Conservation (phyloP, 2,797 vertebrate genomes). For the Manis pentadactyla region DNA sequence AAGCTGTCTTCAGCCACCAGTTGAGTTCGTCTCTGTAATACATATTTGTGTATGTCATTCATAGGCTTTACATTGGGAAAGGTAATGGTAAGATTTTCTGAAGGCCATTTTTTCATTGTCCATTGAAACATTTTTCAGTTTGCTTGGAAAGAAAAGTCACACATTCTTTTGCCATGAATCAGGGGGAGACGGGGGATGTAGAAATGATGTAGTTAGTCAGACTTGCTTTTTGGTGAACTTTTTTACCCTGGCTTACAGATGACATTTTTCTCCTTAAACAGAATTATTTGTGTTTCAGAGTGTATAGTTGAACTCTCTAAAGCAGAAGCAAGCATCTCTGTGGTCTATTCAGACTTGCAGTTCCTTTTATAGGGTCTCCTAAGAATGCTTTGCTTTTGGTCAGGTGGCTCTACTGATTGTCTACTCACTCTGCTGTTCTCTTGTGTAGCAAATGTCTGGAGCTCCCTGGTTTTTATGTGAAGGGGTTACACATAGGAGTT, state of each 20-base stretch:
- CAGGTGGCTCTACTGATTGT: background rate
- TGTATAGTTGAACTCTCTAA: background rate
- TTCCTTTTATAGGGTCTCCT: background rate
- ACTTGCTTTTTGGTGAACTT: background rate
- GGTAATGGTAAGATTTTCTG: background rate
- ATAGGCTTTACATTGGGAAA: constrained; percentile 12
- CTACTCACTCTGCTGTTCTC: rapidly evolving
- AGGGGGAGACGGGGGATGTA: background rate
- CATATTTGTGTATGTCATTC: background rate
- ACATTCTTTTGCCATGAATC: background rate
- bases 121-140: constrained; percentile 42
- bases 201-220: background rate
- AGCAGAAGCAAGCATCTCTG: background rate
- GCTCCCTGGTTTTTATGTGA: rapidly evolving
- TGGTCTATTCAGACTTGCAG: background rate
- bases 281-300: background rate
- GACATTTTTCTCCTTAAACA: background rate
- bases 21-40: background rate
- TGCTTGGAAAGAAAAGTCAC: background rate
- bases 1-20: background rate
- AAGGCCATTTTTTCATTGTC: constrained; percentile 43
- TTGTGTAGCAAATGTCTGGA: background rate
- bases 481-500: background rate
- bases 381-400: background rate
- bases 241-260: constrained; percentile 52